Evolutionary conservation across 2,797 vertebrate species (phyloP).

Genomic region (Poeciliopsis gracilis): DNA sequence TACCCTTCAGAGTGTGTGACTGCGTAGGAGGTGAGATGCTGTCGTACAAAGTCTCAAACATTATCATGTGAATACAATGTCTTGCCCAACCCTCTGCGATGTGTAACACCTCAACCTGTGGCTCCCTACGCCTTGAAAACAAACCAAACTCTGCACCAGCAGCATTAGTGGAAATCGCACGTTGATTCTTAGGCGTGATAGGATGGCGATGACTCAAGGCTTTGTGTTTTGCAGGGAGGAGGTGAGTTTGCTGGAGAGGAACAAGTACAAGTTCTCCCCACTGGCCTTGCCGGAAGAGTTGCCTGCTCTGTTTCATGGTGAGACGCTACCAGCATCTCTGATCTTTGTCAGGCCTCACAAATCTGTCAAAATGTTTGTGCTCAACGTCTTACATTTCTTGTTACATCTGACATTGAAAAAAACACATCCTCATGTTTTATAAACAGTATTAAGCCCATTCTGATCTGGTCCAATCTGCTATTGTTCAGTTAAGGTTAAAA

Average conservation of each 20-base stretch:
- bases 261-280: slow-evolving; percentile 92
- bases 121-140: slow-evolving; percentile 26
- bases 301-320: slow-evolving; percentile 88
- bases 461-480: background rate
- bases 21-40: slow-evolving; percentile 57
- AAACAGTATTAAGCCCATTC: background rate
- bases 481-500: slow-evolving; percentile 23
- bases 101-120: slow-evolving; percentile 40
- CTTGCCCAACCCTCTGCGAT: slow-evolving; percentile 50
- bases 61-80: slow-evolving; percentile 18
- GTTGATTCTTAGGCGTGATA: slow-evolving; percentile 31
- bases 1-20: slow-evolving; percentile 17
- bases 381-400: slow-evolving; percentile 9
- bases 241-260: slow-evolving; percentile 90
- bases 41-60: slow-evolving; percentile 35
- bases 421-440: background rate
- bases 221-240: slow-evolving; percentile 85
- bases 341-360: slow-evolving; percentile 43
- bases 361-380: slow-evolving; percentile 42
- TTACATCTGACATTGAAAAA: background rate
- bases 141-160: slow-evolving; percentile 16
- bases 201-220: slow-evolving; percentile 32
- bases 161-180: slow-evolving; percentile 6
- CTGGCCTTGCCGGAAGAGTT: slow-evolving; percentile 86
- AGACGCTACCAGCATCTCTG: slow-evolving; percentile 45